These are phyloP conservation scores for Rhagonycha fulva DNA, from an alignment of 2,888 invertebrate genomes.

Conservation along the genomic window DNA sequence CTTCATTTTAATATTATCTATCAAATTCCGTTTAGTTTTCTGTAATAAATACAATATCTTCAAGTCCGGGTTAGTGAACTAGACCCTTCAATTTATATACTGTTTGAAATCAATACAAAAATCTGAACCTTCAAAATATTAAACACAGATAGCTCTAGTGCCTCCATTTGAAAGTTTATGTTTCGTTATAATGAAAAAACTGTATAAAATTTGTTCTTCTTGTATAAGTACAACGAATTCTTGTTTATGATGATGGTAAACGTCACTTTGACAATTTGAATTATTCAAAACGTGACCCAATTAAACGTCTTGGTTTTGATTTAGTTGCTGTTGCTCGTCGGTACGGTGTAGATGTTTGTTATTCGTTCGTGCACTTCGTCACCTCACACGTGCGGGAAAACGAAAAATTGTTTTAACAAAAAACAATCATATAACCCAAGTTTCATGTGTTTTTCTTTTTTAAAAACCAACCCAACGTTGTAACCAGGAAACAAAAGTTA, in stretches of 20 bases:
- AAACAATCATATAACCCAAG: neutral
- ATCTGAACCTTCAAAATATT: neutral
- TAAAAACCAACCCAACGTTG: neutral
- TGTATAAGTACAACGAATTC: neutral
- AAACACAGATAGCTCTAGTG: neutral
- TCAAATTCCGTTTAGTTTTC: too few species aligned
- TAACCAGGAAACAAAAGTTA: neutral
- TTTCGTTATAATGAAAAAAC: neutral
- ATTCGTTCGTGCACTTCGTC: neutral
- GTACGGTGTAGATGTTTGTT: neutral
- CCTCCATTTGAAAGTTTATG: neutral
- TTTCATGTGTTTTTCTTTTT: neutral
- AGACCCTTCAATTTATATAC: too few species aligned
- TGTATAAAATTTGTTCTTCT: neutral
- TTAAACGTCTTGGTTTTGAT: conserved; percentile 8
- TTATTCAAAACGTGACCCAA: conserved; percentile 19
- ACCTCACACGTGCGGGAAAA: neutral
- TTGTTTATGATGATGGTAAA: conserved; percentile 1
- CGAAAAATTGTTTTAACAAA: neutral
- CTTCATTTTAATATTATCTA: too few species aligned
- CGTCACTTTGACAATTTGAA: conserved; percentile 11
- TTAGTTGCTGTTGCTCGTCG: conserved; percentile 3
- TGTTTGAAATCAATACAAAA: too few species aligned
- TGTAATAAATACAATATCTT: too few species aligned
- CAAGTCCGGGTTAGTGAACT: too few species aligned